These are phyloP conservation scores for Oreocharis arfaki DNA, from an alignment of 2,113 vertebrate species.

Conservation along the genomic window DNA sequence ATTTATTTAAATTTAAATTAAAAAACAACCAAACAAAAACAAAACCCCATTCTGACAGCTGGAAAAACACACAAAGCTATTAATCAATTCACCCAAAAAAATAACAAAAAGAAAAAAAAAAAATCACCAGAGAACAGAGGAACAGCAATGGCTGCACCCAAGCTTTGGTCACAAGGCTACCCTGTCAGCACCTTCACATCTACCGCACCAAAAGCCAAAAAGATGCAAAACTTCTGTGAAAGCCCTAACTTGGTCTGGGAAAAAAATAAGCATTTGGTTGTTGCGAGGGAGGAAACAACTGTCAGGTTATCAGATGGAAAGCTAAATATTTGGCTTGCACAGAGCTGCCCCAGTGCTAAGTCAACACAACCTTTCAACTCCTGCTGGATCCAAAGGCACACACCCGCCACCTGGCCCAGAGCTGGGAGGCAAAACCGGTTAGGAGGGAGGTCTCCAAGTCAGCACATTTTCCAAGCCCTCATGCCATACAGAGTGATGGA, in stretches of 20 bases:
- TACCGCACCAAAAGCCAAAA: background rate
- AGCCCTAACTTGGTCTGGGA: background rate
- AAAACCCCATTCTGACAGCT: background rate
- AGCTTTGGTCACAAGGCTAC: background rate
- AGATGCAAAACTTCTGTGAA: background rate
- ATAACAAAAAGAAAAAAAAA: background rate
- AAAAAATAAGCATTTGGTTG: background rate
- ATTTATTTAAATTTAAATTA: background rate
- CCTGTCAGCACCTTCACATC: background rate
- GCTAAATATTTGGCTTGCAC: slow-evolving; percentile 48
- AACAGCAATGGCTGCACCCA: fast-evolving
- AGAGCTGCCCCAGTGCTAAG: background rate
- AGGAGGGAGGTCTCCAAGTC: background rate
- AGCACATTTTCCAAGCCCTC: background rate
- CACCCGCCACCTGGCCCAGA: background rate
- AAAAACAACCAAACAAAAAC: background rate
- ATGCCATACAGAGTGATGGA: fast-evolving
- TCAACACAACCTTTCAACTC: slow-evolving; percentile 61
- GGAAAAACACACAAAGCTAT: background rate
- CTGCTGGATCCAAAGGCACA: background rate
- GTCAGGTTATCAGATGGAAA: slow-evolving; percentile 31
- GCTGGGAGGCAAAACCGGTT: background rate
- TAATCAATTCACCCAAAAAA: background rate
- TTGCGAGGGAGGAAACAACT: background rate
- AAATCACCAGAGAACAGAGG: background rate